phyloP scores from a whole-genome alignment of 2,888 invertebrate species.

The Epistrophe eligans region DNA sequence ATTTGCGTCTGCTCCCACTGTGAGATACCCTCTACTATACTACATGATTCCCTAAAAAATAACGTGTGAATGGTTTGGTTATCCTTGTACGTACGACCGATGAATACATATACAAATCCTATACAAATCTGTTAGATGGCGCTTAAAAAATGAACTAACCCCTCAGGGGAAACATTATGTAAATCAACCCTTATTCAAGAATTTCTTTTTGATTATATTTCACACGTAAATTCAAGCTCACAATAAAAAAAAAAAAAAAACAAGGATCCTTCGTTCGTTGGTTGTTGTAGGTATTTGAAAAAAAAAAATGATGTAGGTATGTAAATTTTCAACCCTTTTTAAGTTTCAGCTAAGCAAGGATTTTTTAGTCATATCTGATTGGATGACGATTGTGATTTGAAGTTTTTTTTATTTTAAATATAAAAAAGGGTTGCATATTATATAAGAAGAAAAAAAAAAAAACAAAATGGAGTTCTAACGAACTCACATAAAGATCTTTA shows the following conservation, averaged over 20 bases:
- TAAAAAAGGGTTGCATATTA: slow-evolving; percentile 45
- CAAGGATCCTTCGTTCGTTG: slow-evolving; percentile 19
- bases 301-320: slow-evolving; percentile 52
- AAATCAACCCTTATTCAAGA: slow-evolving; percentile 73
- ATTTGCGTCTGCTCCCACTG: slow-evolving; percentile 76
- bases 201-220: slow-evolving; percentile 45
- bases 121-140: slow-evolving; percentile 60
- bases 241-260: slow-evolving; percentile 14
- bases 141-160: slow-evolving; percentile 76
- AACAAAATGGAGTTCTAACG: slow-evolving; percentile 50
- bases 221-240: slow-evolving; percentile 41
- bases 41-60: slow-evolving; percentile 4
- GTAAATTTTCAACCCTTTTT: slow-evolving; percentile 77
- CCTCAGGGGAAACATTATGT: slow-evolving; percentile 77
- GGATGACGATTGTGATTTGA: slow-evolving; percentile 64
- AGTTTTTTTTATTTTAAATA: slow-evolving; percentile 19
- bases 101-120: background rate
- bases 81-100: background rate
- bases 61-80: slow-evolving; percentile 47
- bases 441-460: background rate
- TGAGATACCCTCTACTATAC: slow-evolving; percentile 30
- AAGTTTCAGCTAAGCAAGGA: background rate
- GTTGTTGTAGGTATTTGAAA: slow-evolving; percentile 33
- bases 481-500: background rate
- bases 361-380: slow-evolving; percentile 53